phyloP scores from a whole-genome alignment of 1,140 invertebrate genomes.

The Caenorhabditis inopinata region DNA sequence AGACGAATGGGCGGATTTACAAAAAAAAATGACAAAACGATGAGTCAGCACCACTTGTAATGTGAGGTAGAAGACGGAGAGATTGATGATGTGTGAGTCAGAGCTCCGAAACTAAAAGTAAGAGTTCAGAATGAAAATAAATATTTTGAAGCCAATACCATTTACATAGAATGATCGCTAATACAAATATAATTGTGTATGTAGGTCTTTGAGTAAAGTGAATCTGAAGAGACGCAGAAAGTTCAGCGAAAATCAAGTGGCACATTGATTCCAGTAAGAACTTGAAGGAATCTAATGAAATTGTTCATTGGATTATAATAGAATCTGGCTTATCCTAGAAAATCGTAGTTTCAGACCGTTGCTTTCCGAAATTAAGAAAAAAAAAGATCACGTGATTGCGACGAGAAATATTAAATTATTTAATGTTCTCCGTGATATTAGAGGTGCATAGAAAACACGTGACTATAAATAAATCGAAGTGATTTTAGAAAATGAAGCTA shows the following conservation, averaged over 20 bases:
- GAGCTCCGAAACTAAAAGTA: too few species aligned
- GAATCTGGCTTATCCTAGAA: too few species aligned
- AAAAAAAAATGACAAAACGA: background rate
- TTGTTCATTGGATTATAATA: too few species aligned
- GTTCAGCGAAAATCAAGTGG: background rate
- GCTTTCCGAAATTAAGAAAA: background rate
- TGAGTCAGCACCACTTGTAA: background rate
- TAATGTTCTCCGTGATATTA: too few species aligned
- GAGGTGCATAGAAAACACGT: too few species aligned
- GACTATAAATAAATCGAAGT: too few species aligned
- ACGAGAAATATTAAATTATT: too few species aligned
- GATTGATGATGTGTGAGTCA: too few species aligned
- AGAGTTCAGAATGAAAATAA: background rate
- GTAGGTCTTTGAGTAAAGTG: background rate
- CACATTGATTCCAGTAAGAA: background rate
- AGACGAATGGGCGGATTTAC: background rate
- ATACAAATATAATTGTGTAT: background rate
- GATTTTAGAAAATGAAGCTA: too few species aligned
- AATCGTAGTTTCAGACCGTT: too few species aligned
- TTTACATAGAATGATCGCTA: background rate
- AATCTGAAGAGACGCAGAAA: background rate
- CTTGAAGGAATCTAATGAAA: too few species aligned
- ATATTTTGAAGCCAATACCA: background rate
- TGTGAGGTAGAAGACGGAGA: background rate
- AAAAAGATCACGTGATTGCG: background rate